Base-by-base conservation (phyloP, 2,113 vertebrate species). In the Leptobrachium leishanense region DNA sequence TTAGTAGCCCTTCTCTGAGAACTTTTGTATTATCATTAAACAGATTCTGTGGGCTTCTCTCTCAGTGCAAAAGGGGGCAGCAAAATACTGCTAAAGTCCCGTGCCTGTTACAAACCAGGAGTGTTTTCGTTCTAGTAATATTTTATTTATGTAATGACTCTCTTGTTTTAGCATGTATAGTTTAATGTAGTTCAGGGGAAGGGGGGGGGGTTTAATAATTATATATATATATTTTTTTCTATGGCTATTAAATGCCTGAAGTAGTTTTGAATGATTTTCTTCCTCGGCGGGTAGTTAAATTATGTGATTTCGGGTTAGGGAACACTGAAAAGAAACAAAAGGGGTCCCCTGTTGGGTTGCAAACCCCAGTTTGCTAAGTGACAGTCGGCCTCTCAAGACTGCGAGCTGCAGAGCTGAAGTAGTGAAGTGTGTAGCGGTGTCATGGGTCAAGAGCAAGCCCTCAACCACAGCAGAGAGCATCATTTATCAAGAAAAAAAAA, bases 371-470 rank as follows among this genome's bases (percentile, higher is more conserved):
- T 46, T 70, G 43, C 55, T 41, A 64, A 64, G 59, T 41, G 57
- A 64, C 42, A 8, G 46, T 15, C 76, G 68, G 43, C 55, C 55
- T 71, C 46, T 77, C 57, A 5, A 43, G 53, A 69, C 6, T 64
- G 83, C 54, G 78, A 77, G 84, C 65, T 83, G 86, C 82, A 76
- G 80, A 75, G 43, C 50, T 84, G 83, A 84, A 90, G 82, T 83
- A 82, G 73, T 82, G 2, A 84, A 83, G 84, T 72, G 81, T 84
- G 54, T 50, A 64, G 80, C 77, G 64, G 83, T 81, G 83, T 79
- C 85, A 85, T 70, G 72, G 84, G 85, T 88, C 86, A 85, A 85
- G 85, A 87, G 82, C 82, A 86, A 83, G 86, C 77, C 84, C 81
- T 87, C 74, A 74, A 82, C 84, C 81, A 79, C 79, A 82, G 81